phyloP scores from a whole-genome alignment of 1,140 invertebrate genomes.

The Colletes gigas region DNA sequence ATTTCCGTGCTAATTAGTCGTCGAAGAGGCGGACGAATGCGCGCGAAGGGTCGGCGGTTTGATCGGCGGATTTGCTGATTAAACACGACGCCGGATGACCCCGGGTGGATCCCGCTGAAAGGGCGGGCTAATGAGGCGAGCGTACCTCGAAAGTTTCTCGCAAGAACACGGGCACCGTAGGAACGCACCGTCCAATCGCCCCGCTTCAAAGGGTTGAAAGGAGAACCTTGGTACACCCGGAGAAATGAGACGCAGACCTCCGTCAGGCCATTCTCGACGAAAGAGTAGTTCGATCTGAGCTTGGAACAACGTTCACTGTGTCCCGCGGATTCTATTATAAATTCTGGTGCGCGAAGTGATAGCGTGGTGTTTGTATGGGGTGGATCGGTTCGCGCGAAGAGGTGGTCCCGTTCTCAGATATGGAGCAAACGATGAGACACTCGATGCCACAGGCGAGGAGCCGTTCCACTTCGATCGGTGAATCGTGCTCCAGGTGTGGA shows the following conservation, averaged over 20 bases:
- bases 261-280: too few species aligned
- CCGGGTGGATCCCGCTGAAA: constrained; percentile 20
- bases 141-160: constrained; percentile 13
- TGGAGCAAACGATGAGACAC: constrained; percentile 61
- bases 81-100: constrained; percentile 22
- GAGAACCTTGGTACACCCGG: too few species aligned
- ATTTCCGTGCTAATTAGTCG: constrained; percentile 33
- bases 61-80: constrained; percentile 36
- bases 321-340: background rate
- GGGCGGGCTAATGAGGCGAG: constrained; percentile 25
- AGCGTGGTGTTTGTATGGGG: background rate
- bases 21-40: background rate
- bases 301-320: too few species aligned
- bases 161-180: background rate
- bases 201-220: too few species aligned
- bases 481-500: constrained; percentile 58
- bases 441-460: constrained; percentile 30
- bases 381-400: constrained; percentile 16
- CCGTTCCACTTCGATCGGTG: constrained; percentile 44
- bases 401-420: constrained; percentile 34
- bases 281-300: too few species aligned
- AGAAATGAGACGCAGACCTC: too few species aligned
- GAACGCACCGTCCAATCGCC: background rate
- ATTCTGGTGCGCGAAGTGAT: background rate
- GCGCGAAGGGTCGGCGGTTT: background rate